Evolutionary conservation across 92 coral and sea anemone genomes (phyloP).

Genomic region (Epizoanthus scotinus): DNA sequence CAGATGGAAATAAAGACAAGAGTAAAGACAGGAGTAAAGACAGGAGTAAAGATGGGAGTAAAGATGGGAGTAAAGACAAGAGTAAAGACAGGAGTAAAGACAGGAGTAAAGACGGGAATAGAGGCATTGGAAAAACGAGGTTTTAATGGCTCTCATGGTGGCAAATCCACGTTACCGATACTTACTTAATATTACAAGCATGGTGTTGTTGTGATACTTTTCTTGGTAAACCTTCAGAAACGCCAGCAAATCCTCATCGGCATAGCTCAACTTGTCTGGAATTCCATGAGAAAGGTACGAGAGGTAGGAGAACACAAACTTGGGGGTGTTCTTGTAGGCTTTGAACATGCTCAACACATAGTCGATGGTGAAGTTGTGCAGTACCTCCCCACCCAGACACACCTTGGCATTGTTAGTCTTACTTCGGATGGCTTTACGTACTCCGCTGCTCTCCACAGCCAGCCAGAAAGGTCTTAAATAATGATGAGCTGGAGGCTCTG

Average conservation of each 20-base stretch:
- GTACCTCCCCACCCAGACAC: slow-evolving; percentile 62
- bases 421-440: slow-evolving; percentile 50
- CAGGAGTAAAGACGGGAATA: neutral
- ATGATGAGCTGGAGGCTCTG: slow-evolving; percentile 64
- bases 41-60: no score
- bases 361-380: slow-evolving; percentile 72
- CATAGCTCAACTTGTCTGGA: slow-evolving; percentile 75
- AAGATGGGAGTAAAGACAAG: neutral
- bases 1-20: no score
- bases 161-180: neutral
- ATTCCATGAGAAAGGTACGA: slow-evolving; percentile 82
- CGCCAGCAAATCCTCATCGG: slow-evolving; percentile 71
- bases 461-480: slow-evolving; percentile 82
- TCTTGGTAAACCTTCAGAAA: slow-evolving; percentile 58
- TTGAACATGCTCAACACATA: slow-evolving; percentile 60
- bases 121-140: neutral
- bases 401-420: slow-evolving; percentile 55
- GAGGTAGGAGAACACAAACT: slow-evolving; percentile 72
- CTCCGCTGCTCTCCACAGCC: slow-evolving; percentile 63
- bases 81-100: no score
- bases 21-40: neutral
- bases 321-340: slow-evolving; percentile 63
- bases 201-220: slow-evolving; percentile 57
- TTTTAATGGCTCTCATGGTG: neutral
- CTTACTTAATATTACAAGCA: slow-evolving; percentile 76